Base-by-base conservation (phyloP, 2,113 vertebrate genomes). In the Epinephelus cyanopodus region DNA sequence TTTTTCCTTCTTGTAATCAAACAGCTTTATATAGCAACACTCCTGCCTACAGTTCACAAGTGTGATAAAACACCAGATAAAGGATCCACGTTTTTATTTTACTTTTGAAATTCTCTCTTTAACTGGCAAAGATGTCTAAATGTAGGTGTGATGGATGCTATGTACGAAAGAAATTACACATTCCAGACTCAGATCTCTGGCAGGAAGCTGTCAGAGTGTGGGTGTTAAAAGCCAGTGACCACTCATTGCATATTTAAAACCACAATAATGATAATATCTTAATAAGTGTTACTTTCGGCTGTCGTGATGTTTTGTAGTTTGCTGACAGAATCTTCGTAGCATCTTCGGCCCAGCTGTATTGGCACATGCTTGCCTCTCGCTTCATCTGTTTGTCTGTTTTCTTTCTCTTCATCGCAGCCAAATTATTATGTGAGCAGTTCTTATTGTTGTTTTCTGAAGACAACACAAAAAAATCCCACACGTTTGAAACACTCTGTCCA, bases 401-500 rank as follows among this genome's bases (percentile, higher is more conserved):
- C n/a, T 63, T 64, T 45, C n/a, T 71, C 21, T 81, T 83, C 57
- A 37, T 83, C 73, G 1, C 63, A 74, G 77, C 91, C 85, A 84
- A 90, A 78, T 84, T 70, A 85, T 29, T 77, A 87, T 74, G 52
- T 82, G 84, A 91, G 75, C 79, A 54, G 13, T 78, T 76, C 78
- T 76, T 57, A 50, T 87, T 87, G 63, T 90, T 82, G 42, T 89
- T 86, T 82, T 81, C 50, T 29, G 52, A 86, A 90, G 53, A 72
- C 64, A 77, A 77, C 60, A 85, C 54, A 82, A 61, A 82, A 42
- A 61, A 80, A 90, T 90, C 93, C 91, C 93, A 91, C 93, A 82
- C 83, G 13, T 83, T 90, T 77, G 19, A 85, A 89, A 65, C 0
- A 18, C 63, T 89, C 74, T 0, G 74, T 74, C 53, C 71, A 4